A percentile compares a stretch with the other conserved stretches of the same genome.
Evolutionary conservation across 2,113 vertebrate species (phyloP).

Genomic region (Pseudopodoces humilis): DNA sequence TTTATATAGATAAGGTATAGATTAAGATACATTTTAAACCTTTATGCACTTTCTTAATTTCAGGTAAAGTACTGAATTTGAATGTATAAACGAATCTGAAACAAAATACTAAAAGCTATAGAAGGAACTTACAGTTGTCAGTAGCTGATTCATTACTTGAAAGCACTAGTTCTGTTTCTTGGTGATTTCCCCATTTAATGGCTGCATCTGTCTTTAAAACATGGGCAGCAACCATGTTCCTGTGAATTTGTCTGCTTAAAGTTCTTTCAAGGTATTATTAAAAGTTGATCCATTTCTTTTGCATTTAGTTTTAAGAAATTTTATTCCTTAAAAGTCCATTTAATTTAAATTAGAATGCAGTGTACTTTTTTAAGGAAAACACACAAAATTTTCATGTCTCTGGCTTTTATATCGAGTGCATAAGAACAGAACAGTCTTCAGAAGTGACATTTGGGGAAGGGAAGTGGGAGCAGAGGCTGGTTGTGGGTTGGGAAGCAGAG

Average conservation of each 20-base stretch:
- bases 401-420: neutral
- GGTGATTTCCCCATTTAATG: neutral
- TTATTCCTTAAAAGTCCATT: neutral
- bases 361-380: neutral
- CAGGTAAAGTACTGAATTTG: neutral
- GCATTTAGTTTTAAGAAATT: neutral
- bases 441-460: neutral
- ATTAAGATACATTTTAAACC: neutral
- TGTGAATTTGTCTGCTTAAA: neutral
- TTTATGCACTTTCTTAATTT: neutral
- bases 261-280: neutral
- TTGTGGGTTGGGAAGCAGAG: neutral
- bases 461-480: neutral
- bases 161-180: neutral
- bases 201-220: neutral
- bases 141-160: neutral
- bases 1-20: neutral
- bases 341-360: neutral
- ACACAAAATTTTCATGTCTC: neutral
- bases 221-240: neutral
- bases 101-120: neutral
- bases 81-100: neutral
- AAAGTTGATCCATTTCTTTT: neutral
- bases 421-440: neutral
- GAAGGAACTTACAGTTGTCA: neutral